Base-by-base conservation (phyloP, 2,888 invertebrate genomes). In the Acronicta psi region DNA sequence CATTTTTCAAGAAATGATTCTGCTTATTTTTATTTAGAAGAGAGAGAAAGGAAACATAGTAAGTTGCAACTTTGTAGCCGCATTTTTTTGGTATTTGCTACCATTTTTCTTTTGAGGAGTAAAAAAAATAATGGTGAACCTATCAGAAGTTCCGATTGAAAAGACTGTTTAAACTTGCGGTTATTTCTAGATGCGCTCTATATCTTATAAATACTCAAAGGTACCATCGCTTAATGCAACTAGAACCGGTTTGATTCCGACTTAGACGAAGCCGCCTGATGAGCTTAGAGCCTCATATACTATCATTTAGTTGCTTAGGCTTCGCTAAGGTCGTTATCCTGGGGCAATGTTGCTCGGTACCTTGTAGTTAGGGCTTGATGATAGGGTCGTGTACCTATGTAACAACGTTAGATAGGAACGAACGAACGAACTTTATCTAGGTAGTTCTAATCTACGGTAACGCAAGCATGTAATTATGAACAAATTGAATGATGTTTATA, bases 181-280 rank as follows among this genome's bases (percentile, higher is more conserved):
- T 31, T 13, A 20, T 13, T n/a, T 0, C 3, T 34, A 23, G 1
- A 0, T 0, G 53, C 46, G 59, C 58, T 68, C 50, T 59, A 37
- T 13, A 42, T 9, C 23, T 20, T n/a, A 8, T 25, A 1, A n/a
- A 37, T 43, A 63, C 69, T 18, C 29, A 23, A 18, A 25, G 2
- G 17, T 10, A 11, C 42, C 16, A 1, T 6, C 20, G 17, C 37
- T 40, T 44, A 23, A 14, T 42, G 25, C 37, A 18, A 13, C 7
- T 16, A 7, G n/a, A 73, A 73, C 74, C 59, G 74, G 73, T 73
- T 71, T 38, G 41, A 59, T 67, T 51, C 64, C 51, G 31, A 59
- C 65, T 66, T 36, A 55, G 23, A 31, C 37, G 51, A 61, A 62
- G 57, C 55, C 36, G 37, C 46, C 10, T 53, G 65, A 70, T 68